Base-by-base conservation (phyloP, 2,797 vertebrate genomes). In the Clarias pachynema region DNA sequence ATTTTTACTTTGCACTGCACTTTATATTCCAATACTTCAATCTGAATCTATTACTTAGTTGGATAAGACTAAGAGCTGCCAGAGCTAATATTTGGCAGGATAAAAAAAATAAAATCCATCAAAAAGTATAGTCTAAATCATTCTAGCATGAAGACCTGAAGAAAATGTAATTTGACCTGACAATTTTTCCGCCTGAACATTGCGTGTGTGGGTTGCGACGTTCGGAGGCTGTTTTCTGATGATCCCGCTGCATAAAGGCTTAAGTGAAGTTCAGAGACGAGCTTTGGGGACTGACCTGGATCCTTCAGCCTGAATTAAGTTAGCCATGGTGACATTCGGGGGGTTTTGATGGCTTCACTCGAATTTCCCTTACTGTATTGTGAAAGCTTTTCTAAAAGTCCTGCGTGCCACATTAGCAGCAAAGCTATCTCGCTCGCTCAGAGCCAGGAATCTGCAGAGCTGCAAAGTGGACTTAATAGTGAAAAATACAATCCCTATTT, bases 361-460 rank as follows among this genome's bases (percentile, higher is more conserved):
- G 92, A 91, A 92, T 95, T 94, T 94, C 93, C 93, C 91, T 92
- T 89, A 89, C 91, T 70, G 83, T 91, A 92, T 94, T 93, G 92
- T 91, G 91, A 94, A 95, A 94, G 92, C 92, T 91, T 88, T 92
- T 91, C 93, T 94, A 92, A 94, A 95, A 94, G 91, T 89, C 89
- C 85, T 87, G 92, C 92, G 92, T 91, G 93, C 93, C 92, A 94
- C 90, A 92, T 91, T 92, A 93, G 91, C 85, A 90, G 90, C 92
- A 94, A 95, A 95, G 94, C 93, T 92, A 95, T 95, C 94, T 93
- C 92, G 92, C 94, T 95, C 93, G 91, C 92, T 91, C 90, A 91
- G 92, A 90, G 92, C 88, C 82, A 74, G 87, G 92, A 92, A 91
- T 89, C 91, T 91, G 90, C 85, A 93, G 93, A 93, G 91, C 88